phyloP scores from a whole-genome alignment of 1,140 invertebrate genomes.

The Aporrectodea caliginosa region DNA sequence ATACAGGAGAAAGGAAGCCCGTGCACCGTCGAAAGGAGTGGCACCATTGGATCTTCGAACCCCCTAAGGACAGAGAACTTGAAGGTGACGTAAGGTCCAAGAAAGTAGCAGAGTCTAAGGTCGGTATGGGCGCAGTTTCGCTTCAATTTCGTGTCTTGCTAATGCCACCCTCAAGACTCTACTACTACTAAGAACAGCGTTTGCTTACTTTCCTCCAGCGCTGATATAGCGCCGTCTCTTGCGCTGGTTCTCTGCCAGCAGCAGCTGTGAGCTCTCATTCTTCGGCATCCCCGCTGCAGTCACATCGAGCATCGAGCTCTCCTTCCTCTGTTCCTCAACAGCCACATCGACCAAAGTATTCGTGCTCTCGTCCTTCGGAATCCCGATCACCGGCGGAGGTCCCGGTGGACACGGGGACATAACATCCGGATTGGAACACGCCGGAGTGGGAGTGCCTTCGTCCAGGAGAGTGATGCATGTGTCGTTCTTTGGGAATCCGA shows the following conservation, averaged over 20 bases:
- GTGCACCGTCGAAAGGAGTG: no score
- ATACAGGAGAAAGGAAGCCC: no score
- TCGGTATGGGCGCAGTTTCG: no score
- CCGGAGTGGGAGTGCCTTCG: background rate
- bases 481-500: conserved; percentile 21
- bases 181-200: no score
- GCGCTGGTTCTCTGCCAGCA: background rate
- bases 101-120: no score
- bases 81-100: no score
- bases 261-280: conserved; percentile 13
- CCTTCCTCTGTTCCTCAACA: background rate
- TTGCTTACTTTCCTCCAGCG: conserved; percentile 16
- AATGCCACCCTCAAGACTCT: no score
- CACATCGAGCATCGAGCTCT: background rate
- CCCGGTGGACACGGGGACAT: background rate
- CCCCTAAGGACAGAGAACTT: no score
- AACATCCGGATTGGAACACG: background rate
- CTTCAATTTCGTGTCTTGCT: no score
- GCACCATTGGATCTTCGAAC: no score
- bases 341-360: background rate
- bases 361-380: background rate
- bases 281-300: conserved; percentile 2
- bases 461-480: conserved; percentile 20
- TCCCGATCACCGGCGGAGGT: background rate
- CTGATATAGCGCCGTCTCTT: conserved; percentile 14